Percentiles rank a stretch among this genome's conserved stretches.
These are phyloP conservation scores for Sparus aurata DNA, from an alignment of 2,797 vertebrate species.

Conservation along the genomic window DNA sequence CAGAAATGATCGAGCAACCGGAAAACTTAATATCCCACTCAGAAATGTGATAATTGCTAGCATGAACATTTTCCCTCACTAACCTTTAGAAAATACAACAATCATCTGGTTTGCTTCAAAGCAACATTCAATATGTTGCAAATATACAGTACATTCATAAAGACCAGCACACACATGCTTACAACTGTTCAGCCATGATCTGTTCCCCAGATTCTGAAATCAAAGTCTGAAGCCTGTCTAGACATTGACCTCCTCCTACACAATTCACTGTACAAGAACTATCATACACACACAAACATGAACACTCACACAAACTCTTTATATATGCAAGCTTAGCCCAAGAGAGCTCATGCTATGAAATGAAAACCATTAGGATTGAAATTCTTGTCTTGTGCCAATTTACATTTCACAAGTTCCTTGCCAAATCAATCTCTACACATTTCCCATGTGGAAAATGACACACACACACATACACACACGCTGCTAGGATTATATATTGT, in stretches of 20 bases:
- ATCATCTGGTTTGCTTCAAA: not conserved
- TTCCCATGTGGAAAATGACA: slow-evolving; percentile 20
- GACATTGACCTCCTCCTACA: slow-evolving; percentile 67
- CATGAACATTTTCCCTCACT: not conserved
- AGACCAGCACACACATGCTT: not conserved
- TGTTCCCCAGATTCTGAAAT: slow-evolving; percentile 57
- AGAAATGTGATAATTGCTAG: slow-evolving; percentile 20
- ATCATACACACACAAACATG: not conserved
- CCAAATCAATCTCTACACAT: slow-evolving; percentile 35
- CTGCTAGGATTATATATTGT: slow-evolving; percentile 33
- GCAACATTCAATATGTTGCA: not conserved
- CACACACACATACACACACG: not conserved
- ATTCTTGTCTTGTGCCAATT: slow-evolving; percentile 26
- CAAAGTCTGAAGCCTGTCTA: slow-evolving; percentile 68
- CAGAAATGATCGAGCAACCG: slow-evolving; percentile 31
- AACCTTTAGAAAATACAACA: not conserved
- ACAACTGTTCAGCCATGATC: slow-evolving; percentile 47
- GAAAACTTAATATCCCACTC: slow-evolving; percentile 36
- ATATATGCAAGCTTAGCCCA: not conserved
- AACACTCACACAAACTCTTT: not conserved
- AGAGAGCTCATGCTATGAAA: slow-evolving; percentile 32
- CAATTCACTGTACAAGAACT: slow-evolving; percentile 44
- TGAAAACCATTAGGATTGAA: slow-evolving; percentile 58
- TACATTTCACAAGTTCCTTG: slow-evolving; percentile 37
- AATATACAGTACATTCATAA: not conserved